These are phyloP conservation scores for Carduelis carduelis DNA, from an alignment of 2,797 vertebrate genomes.

Conservation along the genomic window DNA sequence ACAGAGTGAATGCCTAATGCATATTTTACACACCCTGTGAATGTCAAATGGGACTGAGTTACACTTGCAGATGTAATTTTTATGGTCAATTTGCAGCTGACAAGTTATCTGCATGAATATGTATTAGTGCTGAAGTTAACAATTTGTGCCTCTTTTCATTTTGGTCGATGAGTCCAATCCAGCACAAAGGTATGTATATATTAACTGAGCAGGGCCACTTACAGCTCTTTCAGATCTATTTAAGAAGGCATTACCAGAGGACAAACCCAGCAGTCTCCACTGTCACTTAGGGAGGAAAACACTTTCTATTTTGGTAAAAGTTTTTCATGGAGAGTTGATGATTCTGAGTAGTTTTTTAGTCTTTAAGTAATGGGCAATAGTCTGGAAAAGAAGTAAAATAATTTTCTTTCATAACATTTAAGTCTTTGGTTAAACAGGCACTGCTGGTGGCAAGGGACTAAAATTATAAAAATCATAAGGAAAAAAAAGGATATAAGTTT, in stretches of 20 bases:
- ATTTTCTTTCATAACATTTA: background rate
- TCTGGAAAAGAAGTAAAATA: background rate
- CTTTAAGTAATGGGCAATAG: background rate
- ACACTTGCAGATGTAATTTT: conserved; percentile 38
- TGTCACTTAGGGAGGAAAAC: background rate
- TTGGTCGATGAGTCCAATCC: background rate
- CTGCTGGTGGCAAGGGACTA: background rate
- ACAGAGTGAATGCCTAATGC: background rate
- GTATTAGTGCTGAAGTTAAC: conserved; percentile 14
- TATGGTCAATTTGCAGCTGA: conserved; percentile 43
- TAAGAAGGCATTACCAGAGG: background rate
- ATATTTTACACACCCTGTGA: background rate
- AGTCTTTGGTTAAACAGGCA: background rate
- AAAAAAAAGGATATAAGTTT: background rate
- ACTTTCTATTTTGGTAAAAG: background rate
- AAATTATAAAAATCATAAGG: background rate
- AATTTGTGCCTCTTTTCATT: background rate
- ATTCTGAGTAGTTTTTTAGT: background rate
- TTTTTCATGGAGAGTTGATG: background rate
- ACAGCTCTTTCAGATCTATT: background rate
- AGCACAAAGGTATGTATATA: background rate
- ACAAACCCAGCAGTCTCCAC: background rate
- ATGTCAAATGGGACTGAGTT: conserved; percentile 5
- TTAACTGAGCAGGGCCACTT: background rate
- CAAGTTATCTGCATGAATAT: conserved; percentile 3